phyloP scores from a whole-genome alignment of 2,888 invertebrate genomes.

The Stratiomys singularior region DNA sequence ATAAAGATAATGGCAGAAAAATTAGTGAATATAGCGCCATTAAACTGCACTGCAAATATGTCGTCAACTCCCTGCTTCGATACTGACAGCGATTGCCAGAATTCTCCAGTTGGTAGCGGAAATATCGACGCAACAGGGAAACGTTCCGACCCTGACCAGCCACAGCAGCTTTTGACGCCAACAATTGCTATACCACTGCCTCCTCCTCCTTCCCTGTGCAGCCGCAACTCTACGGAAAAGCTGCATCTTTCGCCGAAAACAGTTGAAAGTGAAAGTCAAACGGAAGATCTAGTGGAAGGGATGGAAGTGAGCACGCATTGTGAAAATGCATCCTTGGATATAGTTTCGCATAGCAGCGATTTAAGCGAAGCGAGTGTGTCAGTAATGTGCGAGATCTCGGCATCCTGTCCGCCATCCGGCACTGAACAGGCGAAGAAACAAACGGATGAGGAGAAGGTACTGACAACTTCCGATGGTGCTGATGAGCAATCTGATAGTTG shows the following conservation, averaged over 20 bases:
- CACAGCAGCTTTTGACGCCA: constrained; percentile 32
- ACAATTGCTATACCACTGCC: constrained; percentile 19
- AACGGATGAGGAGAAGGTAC: neutral
- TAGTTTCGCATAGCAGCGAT: neutral
- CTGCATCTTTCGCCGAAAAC: constrained; percentile 45
- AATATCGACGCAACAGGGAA: neutral
- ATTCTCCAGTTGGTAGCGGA: neutral
- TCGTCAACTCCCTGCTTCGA: constrained; percentile 5
- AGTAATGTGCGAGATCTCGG: neutral
- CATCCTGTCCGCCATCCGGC: neutral
- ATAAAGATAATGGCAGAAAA: constrained; percentile 39
- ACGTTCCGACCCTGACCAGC: constrained; percentile 22
- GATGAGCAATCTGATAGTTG: constrained; percentile 19
- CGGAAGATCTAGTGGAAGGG: constrained; percentile 30
- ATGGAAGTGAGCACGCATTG: neutral
- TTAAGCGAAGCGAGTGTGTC: neutral
- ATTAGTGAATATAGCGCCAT: neutral
- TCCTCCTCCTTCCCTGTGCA: constrained; percentile 2
- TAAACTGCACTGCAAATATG: constrained; percentile 18
- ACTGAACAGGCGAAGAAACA: neutral
- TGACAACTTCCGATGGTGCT: neutral
- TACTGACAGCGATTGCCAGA: neutral
- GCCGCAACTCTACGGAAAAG: neutral
- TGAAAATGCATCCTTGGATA: neutral
- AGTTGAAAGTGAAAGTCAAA: constrained; percentile 53